Conservation (phyloP, 2,888 invertebrate species). For the Copidosoma aretas region DNA sequence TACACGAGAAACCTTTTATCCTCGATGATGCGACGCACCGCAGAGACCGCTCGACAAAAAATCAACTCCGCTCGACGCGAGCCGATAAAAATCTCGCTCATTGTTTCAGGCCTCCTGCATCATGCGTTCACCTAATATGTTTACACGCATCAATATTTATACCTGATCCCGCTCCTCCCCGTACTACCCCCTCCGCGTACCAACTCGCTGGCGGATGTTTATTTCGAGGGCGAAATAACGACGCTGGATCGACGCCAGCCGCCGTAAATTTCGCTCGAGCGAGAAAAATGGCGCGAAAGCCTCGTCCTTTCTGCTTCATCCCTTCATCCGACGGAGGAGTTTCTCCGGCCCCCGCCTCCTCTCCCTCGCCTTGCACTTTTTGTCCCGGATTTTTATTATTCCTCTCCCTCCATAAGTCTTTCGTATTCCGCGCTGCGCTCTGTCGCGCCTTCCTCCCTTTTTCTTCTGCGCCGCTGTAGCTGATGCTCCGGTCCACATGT, state of each 20-base stretch:
- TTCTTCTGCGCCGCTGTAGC: background rate
- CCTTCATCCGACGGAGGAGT: slow-evolving; percentile 27
- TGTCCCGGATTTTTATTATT: slow-evolving; percentile 35
- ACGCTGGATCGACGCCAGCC: slow-evolving; percentile 59
- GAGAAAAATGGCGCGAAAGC: slow-evolving; percentile 60
- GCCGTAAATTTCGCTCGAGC: slow-evolving; percentile 57
- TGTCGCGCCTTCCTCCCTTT: background rate
- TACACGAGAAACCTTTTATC: background rate
- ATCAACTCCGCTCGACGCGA: background rate
- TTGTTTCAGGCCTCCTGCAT: slow-evolving; percentile 3
- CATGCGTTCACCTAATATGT: slow-evolving; percentile 34
- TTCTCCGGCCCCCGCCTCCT: slow-evolving; percentile 20
- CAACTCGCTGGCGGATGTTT: slow-evolving; percentile 48
- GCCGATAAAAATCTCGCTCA: slow-evolving; percentile 22
- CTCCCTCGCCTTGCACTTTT: slow-evolving; percentile 41
- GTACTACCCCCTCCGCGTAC: background rate
- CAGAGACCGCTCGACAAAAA: slow-evolving; percentile 8
- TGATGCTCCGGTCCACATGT: background rate
- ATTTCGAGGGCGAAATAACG: slow-evolving; percentile 59
- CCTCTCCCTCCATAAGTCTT: slow-evolving; percentile 27
- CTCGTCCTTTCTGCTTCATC: slow-evolving; percentile 45
- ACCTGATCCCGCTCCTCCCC: background rate
- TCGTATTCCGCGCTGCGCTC: slow-evolving; percentile 22
- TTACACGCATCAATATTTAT: slow-evolving; percentile 9
- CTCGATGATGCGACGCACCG: background rate